Evolutionary conservation across 1,140 invertebrate species (phyloP).

Genomic region (Arion vulgaris): DNA sequence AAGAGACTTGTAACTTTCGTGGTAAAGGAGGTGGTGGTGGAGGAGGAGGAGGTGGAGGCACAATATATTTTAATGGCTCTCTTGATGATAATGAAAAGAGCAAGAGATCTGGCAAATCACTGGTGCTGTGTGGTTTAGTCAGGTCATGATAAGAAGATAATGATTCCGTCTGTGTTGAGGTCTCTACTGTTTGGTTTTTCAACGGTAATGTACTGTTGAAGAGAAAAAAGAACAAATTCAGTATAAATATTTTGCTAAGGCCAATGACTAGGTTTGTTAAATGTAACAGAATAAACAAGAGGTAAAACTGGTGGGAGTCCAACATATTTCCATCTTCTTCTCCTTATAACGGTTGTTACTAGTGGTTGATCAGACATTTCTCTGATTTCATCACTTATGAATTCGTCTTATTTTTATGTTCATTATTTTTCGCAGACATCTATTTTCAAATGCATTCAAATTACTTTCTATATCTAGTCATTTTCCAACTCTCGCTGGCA

Average conservation of each 20-base stretch:
- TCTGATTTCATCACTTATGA: no score
- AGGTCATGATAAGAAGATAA: not conserved
- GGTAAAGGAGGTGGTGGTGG: not conserved
- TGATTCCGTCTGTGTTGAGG: not conserved
- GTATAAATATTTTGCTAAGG: not conserved
- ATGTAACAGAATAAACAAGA: no score
- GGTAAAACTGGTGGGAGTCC: no score
- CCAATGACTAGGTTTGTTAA: no score
- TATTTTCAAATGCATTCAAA: no score
- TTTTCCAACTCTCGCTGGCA: no score
- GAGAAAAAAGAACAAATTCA: not conserved
- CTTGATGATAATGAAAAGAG: not conserved
- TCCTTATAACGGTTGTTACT: no score
- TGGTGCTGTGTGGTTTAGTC: not conserved
- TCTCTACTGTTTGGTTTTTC: not conserved
- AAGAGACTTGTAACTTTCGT: not conserved
- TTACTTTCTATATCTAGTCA: no score
- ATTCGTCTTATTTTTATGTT: no score
- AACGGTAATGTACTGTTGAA: not conserved
- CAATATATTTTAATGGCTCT: not conserved
- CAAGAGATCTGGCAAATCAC: not conserved
- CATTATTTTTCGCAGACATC: no score
- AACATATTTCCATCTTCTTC: no score
- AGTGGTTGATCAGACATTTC: no score
- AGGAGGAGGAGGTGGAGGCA: constrained; percentile 10